Evolutionary conservation across 2,113 vertebrate genomes (phyloP).

Genomic region (Bagarius yarrelli): DNA sequence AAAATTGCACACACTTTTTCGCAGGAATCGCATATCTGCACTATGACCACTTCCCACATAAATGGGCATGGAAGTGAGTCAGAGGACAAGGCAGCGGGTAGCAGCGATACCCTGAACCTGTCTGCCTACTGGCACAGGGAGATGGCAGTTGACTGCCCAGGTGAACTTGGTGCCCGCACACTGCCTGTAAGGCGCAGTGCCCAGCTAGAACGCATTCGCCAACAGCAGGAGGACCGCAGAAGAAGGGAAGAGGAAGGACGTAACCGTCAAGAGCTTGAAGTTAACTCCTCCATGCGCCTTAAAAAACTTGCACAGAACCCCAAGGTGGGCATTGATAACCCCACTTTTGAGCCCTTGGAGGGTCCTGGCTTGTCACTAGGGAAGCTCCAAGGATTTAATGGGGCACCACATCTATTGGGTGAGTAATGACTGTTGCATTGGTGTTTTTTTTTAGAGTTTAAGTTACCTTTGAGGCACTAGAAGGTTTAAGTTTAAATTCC

Average conservation of each 20-base stretch:
- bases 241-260: conserved; percentile 87
- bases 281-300: conserved; percentile 92
- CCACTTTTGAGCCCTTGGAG: conserved; percentile 93
- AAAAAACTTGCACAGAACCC: conserved; percentile 94
- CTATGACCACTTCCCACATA: conserved; percentile 91
- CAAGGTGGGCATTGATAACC: conserved; percentile 97
- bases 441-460: not conserved
- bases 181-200: conserved; percentile 86
- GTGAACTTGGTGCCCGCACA: conserved; percentile 88
- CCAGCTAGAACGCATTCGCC: conserved; percentile 92
- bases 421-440: conserved; percentile 32
- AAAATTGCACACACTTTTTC: conserved; percentile 8
- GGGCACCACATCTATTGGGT: conserved; percentile 53
- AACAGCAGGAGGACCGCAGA: conserved; percentile 95
- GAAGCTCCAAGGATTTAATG: conserved; percentile 76
- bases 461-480: not conserved
- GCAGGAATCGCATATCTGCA: conserved; percentile 24
- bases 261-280: conserved; percentile 87
- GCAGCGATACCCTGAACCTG: conserved; percentile 64
- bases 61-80: conserved; percentile 90
- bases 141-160: conserved; percentile 96
- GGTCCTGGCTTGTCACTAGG: conserved; percentile 59
- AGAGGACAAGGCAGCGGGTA: conserved; percentile 75
- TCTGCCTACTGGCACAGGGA: conserved; percentile 83
- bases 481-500: not conserved